Conservation (phyloP, 2,797 vertebrate genomes). For the Nasua narica region DNA sequence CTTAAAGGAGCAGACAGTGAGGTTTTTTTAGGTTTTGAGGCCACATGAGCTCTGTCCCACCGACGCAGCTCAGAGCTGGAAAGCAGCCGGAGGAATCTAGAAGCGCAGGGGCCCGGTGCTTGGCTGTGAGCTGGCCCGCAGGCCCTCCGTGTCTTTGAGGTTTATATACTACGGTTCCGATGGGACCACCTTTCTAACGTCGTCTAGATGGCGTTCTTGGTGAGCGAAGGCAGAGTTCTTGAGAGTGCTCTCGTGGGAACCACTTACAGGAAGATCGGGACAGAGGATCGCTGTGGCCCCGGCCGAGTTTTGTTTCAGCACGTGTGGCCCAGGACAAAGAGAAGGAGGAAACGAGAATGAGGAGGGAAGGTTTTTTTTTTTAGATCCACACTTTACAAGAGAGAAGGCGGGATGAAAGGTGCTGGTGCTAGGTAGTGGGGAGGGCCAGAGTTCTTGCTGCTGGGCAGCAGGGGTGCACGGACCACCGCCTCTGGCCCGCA, state of each 20-base stretch:
- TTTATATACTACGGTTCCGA: not conserved
- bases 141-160: not conserved
- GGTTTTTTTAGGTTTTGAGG: not conserved
- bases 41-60: not conserved
- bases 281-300: not conserved
- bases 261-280: not conserved
- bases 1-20: not conserved
- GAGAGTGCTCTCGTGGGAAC: not conserved
- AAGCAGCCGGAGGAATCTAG: accelerated
- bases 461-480: accelerated
- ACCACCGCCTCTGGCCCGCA: accelerated
- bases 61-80: not conserved
- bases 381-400: not conserved
- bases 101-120: accelerated
- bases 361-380: not conserved
- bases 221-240: not conserved
- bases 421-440: accelerated
- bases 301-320: not conserved
- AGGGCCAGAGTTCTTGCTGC: not conserved
- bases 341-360: not conserved
- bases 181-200: not conserved
- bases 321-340: not conserved
- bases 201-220: not conserved
- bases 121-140: not conserved
- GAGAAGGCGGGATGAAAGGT: not conserved